Conservation (phyloP, 2,888 invertebrate species). For the Blastobasis adustella region DNA sequence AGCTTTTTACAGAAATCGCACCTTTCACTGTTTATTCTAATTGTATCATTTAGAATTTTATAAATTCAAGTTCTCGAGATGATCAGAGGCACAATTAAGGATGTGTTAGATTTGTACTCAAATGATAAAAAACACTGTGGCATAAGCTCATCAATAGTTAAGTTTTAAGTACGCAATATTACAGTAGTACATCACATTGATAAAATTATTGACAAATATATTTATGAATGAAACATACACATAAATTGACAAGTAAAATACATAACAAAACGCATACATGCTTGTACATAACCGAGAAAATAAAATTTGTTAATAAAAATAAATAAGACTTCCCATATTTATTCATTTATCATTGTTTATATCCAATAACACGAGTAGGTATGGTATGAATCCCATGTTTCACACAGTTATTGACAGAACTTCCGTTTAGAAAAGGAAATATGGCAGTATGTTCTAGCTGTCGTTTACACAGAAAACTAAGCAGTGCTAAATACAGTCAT, state of each 20-base stretch:
- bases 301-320: too few species aligned
- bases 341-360: too few species aligned
- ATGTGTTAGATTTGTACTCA: not conserved
- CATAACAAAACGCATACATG: too few species aligned
- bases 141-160: not conserved
- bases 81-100: not conserved
- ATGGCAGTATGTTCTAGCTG: conserved; percentile 35
- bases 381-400: too few species aligned
- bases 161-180: conserved; percentile 5
- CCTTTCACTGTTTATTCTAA: too few species aligned
- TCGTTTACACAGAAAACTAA: conserved; percentile 18
- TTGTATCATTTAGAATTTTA: too few species aligned
- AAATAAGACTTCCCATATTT: too few species aligned
- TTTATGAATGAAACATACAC: not conserved
- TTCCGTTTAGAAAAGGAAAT: conserved; percentile 13
- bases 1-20: too few species aligned
- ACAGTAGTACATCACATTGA: conserved; percentile 4
- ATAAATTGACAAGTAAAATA: too few species aligned
- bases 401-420: conserved; percentile 10
- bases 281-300: too few species aligned
- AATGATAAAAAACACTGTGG: not conserved
- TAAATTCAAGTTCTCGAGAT: not conserved
- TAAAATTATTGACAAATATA: conserved; percentile 12
- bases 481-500: conserved; percentile 19
- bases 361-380: too few species aligned